Percentiles rank a stretch among this genome's conserved stretches.
Conservation (phyloP, 1,140 invertebrate genomes). For the Pseudoatta argentina region DNA sequence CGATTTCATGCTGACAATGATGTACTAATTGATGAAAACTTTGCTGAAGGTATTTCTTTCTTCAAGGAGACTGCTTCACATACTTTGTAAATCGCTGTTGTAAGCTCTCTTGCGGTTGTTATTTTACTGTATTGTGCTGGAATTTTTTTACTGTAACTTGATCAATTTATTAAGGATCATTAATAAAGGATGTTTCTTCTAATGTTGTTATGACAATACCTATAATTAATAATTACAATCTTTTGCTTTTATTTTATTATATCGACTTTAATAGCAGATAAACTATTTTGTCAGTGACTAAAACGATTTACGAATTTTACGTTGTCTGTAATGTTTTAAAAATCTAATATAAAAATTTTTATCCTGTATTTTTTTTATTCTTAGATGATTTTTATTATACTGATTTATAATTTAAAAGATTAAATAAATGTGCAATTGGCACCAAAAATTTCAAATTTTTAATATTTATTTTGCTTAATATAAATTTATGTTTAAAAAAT, state of each 20-base stretch:
- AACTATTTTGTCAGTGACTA: background rate
- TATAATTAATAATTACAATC: conserved; percentile 35
- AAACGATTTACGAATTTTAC: background rate
- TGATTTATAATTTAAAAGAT: background rate
- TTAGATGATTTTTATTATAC: background rate
- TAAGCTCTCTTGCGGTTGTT: conserved; percentile 6
- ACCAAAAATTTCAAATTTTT: background rate
- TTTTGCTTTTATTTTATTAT: background rate
- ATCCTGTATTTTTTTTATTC: background rate
- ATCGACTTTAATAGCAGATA: background rate
- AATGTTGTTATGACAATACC: conserved; percentile 1
- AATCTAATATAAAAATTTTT: background rate
- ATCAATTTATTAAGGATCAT: background rate
- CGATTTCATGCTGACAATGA: conserved; percentile 8
- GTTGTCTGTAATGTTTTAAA: background rate
- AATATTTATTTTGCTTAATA: background rate
- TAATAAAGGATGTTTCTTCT: conserved; percentile 10
- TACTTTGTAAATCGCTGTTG: background rate
- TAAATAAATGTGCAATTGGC: background rate
- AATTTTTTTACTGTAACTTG: conserved; percentile 18
- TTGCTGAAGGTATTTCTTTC: conserved; percentile 4
- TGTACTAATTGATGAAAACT: conserved; percentile 33
- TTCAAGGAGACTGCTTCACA: background rate
- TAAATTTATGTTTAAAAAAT: background rate
- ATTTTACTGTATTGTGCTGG: background rate